Percentiles rank a stretch among this genome's conserved stretches.
Evolutionary conservation across 2,113 vertebrate genomes (phyloP).

Genomic region (Phylloscopus whistleri): DNA sequence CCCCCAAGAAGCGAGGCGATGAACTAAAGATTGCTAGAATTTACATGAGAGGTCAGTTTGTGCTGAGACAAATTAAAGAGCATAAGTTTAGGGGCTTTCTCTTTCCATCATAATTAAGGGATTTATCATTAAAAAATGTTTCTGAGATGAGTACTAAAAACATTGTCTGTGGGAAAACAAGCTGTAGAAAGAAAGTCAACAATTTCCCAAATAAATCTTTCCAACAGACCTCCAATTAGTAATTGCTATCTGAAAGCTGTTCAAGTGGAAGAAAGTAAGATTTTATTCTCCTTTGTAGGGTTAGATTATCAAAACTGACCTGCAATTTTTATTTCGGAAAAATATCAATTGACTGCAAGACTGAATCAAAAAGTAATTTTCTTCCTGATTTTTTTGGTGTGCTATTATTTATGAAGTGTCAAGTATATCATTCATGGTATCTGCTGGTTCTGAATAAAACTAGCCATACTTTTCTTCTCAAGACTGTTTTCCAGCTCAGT

Average conservation of each 20-base stretch:
- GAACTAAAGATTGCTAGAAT: conserved; percentile 34
- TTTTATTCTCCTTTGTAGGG: background rate
- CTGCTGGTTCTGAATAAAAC: conserved; percentile 8
- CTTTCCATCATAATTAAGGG: conserved; percentile 43
- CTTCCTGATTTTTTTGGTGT: background rate
- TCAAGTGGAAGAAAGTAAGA: conserved; percentile 26
- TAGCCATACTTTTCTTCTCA: background rate
- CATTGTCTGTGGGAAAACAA: background rate
- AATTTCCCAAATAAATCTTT: conserved; percentile 51
- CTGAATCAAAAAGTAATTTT: background rate
- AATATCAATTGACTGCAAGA: background rate
- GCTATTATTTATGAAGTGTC: background rate
- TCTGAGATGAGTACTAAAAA: conserved; percentile 54
- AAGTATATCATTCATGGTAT: background rate
- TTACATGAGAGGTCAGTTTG: conserved; percentile 43
- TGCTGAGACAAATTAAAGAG: conserved; percentile 53
- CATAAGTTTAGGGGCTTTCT: background rate
- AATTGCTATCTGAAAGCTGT: conserved; percentile 49
- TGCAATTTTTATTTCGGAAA: background rate
- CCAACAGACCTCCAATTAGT: conserved; percentile 43
- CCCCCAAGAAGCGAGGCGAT: background rate
- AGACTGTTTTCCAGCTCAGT: background rate
- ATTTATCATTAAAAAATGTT: conserved; percentile 41
- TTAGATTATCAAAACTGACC: conserved; percentile 7
- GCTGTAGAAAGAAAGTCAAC: conserved; percentile 18